Evolutionary conservation across 2,113 vertebrate species (phyloP).

Genomic region (Azemiops feae): DNA sequence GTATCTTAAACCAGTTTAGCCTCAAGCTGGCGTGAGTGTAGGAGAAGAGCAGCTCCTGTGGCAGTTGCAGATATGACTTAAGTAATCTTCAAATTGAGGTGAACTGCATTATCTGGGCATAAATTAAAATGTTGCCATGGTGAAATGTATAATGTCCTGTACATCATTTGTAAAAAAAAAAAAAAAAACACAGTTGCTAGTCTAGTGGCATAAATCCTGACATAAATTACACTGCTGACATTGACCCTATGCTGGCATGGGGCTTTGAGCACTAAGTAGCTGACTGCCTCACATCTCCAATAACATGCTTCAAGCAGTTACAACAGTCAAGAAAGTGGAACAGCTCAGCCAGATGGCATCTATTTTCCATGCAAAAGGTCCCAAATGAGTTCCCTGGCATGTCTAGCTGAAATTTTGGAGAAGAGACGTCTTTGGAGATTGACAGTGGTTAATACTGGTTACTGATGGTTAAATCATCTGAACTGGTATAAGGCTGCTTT

Average conservation of each 20-base stretch:
- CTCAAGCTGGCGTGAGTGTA: neutral
- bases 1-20: neutral
- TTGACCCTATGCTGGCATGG: neutral
- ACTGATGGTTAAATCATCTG: neutral
- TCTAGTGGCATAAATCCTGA: neutral
- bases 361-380: neutral
- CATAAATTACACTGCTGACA: neutral
- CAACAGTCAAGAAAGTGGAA: neutral
- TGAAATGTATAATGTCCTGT: neutral
- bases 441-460: neutral
- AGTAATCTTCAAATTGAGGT: neutral
- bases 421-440: neutral
- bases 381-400: neutral
- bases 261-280: neutral
- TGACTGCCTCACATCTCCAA: neutral
- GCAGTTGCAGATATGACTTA: neutral
- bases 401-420: neutral
- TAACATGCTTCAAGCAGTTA: neutral
- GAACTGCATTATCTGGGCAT: neutral
- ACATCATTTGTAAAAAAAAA: neutral
- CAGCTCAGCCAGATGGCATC: neutral
- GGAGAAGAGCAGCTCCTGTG: neutral
- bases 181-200: neutral
- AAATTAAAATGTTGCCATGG: neutral
- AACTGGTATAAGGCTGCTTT: neutral